Percentiles rank a stretch among this genome's conserved stretches.
phyloP scores from a whole-genome alignment of 2,797 vertebrate genomes.

The Notamacropus eugenii region DNA sequence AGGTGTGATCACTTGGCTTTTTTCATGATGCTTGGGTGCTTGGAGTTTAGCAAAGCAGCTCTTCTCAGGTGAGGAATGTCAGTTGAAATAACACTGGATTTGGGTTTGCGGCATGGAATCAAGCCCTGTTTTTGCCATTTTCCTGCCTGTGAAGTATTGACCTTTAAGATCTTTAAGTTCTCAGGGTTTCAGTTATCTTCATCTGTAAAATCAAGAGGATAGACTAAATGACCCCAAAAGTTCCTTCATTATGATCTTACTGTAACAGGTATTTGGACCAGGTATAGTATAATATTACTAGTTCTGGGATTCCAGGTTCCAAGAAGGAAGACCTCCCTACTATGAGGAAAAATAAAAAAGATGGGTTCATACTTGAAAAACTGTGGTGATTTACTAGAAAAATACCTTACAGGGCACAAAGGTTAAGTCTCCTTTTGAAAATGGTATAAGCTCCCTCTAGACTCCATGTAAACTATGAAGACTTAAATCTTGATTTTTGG shows the following conservation, averaged over 20 bases:
- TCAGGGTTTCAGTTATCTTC: neutral
- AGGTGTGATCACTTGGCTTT: neutral
- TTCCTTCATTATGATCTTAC: neutral
- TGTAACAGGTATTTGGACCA: neutral
- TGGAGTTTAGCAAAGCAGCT: neutral
- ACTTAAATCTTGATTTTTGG: constrained; percentile 1
- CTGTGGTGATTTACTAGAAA: constrained; percentile 36
- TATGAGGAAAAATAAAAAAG: neutral
- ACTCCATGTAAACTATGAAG: neutral
- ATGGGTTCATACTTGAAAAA: constrained; percentile 12
- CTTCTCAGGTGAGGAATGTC: neutral
- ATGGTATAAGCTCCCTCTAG: constrained; percentile 31
- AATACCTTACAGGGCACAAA: constrained; percentile 28
- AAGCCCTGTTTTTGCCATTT: neutral
- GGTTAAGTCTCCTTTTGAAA: constrained; percentile 44
- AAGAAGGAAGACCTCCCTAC: neutral
- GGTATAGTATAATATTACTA: neutral
- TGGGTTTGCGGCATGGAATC: neutral
- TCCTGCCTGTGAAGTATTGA: neutral
- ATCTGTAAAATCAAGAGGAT: neutral
- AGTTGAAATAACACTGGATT: neutral
- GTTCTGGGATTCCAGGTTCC: neutral
- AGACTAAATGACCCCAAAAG: neutral
- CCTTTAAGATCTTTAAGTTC: neutral
- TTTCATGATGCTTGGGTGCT: neutral